Base-by-base conservation (phyloP, 2,113 vertebrate genomes). In the Cariama cristata region DNA sequence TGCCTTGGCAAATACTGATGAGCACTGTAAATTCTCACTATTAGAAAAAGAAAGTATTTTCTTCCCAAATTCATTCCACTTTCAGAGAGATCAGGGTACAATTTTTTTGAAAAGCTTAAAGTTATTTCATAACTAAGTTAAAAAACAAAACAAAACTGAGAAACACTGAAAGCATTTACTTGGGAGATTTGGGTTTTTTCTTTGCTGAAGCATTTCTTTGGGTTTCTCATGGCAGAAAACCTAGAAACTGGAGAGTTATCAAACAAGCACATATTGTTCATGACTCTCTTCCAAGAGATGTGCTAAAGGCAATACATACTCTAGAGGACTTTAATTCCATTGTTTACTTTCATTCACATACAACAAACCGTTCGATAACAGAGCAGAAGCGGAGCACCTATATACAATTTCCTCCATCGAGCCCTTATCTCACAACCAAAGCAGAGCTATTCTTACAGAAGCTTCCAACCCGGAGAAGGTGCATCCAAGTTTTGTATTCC, bases 401-500 rank as follows among this genome's bases (percentile, higher is more conserved):
- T 4, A 19, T 24, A 32, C 5, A 3, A 62, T 75, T 89, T 75
- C 66, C 95, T 87, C 49, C 58, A 68, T 18, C 2, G 0, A 93
- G 95, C 53, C 44, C 49, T 94, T 91, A 95, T 81, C 86, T 94
- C 77, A 40, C 7, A 24, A 68, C 7, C 6, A 2, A 92, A 91
- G 83, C 66, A 53, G 35, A 91, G 49, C 30, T 82, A 22, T 85
- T 79, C 73, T 85, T 73, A 81, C 50, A 87, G 24, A 49, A 82
- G 38, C 73, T 91, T 94, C 91, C 93, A 97, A 50, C 4, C 16
- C 74, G 0, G 53, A 91, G 60, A 87, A 89, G 1, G 0, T 42
- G 73, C 40, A 91, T 97, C 89, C 97, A 95, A 95, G 95, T 91
- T 93, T 58, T 81, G 83, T 97, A 75, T 87, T 96, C 79, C 95